Evolutionary conservation across 2,113 vertebrate genomes (phyloP).

Genomic region (Mystacornis crossleyi): DNA sequence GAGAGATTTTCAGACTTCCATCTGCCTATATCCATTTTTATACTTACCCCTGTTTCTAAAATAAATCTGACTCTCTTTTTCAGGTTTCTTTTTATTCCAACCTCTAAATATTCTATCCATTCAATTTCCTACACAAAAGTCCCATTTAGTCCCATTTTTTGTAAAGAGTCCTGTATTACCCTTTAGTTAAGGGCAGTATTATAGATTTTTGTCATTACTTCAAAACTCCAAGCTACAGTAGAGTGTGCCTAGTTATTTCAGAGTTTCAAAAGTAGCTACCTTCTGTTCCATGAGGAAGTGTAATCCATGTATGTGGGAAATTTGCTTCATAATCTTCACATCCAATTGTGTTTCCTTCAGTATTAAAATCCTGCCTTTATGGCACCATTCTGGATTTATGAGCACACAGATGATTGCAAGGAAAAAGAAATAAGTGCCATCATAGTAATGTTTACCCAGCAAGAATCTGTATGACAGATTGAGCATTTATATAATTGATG

Average conservation of each 20-base stretch:
- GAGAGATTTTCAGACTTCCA: slow-evolving; percentile 28
- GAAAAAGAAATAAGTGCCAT: neutral
- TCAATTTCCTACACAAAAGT: neutral
- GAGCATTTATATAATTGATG: neutral
- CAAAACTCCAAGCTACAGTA: neutral
- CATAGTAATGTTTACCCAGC: neutral
- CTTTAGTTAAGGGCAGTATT: neutral
- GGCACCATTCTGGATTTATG: neutral
- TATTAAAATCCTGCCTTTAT: neutral
- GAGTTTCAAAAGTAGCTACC: neutral
- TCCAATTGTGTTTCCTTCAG: neutral
- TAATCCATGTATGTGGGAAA: neutral
- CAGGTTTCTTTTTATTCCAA: neutral
- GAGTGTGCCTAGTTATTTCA: neutral
- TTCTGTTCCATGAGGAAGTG: neutral
- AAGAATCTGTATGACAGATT: neutral
- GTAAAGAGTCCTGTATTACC: neutral
- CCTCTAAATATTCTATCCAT: neutral
- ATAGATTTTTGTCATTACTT: neutral
- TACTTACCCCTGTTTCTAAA: neutral
- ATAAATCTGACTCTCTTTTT: neutral
- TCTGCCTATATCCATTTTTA: slow-evolving; percentile 40
- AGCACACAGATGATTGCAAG: neutral
- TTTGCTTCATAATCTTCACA: neutral
- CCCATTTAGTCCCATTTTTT: neutral